Conservation (phyloP, 2,888 invertebrate species). For the Leptopilina drosophilae region DNA sequence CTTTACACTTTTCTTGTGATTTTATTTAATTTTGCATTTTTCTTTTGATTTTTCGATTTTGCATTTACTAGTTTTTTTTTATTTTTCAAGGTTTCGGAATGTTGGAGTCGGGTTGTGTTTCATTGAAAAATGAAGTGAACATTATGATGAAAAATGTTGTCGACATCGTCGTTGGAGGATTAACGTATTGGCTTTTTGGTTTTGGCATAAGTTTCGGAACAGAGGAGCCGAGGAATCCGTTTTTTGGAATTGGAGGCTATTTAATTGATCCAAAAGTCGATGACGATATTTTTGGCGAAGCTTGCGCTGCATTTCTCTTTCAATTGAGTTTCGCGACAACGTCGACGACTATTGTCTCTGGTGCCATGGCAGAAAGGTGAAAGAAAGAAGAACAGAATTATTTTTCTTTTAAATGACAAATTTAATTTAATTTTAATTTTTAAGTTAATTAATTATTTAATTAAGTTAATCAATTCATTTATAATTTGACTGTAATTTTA, state of each 20-base stretch:
- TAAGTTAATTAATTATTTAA: too few relatives aligned
- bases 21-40: constrained; percentile 3
- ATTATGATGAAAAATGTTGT: constrained; percentile 98
- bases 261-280: constrained; percentile 85
- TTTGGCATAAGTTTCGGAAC: constrained; percentile 94
- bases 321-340: constrained; percentile 94
- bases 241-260: constrained; percentile 90
- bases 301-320: constrained; percentile 93
- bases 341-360: constrained; percentile 94
- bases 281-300: constrained; percentile 89
- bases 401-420: background rate
- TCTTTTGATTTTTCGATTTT: background rate
- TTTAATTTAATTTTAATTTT: background rate
- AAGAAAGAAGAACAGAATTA: background rate
- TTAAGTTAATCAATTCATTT: too few relatives aligned
- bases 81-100: constrained; percentile 88
- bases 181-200: constrained; percentile 97
- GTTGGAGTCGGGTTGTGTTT: constrained; percentile 95
- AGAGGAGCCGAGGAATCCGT: constrained; percentile 84
- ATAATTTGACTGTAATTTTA: too few relatives aligned
- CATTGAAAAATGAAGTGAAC: constrained; percentile 95
- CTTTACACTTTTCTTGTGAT: too few relatives aligned
- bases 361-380: constrained; percentile 95
- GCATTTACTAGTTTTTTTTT: background rate
- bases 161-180: constrained; percentile 93